These are phyloP conservation scores for Coenonympha arcania DNA, from an alignment of 2,888 invertebrate species.

Conservation along the genomic window DNA sequence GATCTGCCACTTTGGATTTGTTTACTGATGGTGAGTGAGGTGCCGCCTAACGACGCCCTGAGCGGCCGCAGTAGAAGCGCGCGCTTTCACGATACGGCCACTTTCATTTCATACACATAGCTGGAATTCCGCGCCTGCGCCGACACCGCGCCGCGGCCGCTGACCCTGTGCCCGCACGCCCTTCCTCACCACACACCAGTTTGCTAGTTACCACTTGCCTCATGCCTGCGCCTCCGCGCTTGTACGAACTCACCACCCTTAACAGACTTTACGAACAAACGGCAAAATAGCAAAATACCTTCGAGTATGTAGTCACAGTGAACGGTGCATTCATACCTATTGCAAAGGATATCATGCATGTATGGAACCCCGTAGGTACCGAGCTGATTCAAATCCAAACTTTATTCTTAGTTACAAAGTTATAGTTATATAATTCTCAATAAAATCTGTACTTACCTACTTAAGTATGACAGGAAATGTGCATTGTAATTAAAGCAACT, in stretches of 20 bases:
- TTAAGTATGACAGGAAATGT: no score
- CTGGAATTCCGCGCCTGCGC: conserved; percentile 69
- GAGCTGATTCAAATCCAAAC: no score
- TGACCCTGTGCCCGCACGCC: conserved; percentile 74
- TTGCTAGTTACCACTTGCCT: not conserved
- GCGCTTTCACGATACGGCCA: conserved; percentile 73
- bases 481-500: no score
- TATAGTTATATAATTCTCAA: no score
- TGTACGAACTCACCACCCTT: conserved; percentile 9
- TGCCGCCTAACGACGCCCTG: conserved; percentile 41
- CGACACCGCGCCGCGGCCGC: conserved; percentile 66
- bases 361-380: no score
- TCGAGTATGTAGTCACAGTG: conserved; percentile 1
- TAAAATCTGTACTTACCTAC: no score
- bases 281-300: not conserved
- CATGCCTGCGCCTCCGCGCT: no score
- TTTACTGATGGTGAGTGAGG: conserved; percentile 68
- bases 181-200: conserved; percentile 51
- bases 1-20: conserved; percentile 59
- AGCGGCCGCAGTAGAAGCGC: conserved; percentile 59
- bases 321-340: no score
- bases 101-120: conserved; percentile 75
- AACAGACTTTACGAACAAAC: conserved; percentile 10
- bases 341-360: no score
- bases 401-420: no score